These are phyloP conservation scores for Gopherus flavomarginatus DNA, from an alignment of 2,113 vertebrate species.

Conservation along the genomic window DNA sequence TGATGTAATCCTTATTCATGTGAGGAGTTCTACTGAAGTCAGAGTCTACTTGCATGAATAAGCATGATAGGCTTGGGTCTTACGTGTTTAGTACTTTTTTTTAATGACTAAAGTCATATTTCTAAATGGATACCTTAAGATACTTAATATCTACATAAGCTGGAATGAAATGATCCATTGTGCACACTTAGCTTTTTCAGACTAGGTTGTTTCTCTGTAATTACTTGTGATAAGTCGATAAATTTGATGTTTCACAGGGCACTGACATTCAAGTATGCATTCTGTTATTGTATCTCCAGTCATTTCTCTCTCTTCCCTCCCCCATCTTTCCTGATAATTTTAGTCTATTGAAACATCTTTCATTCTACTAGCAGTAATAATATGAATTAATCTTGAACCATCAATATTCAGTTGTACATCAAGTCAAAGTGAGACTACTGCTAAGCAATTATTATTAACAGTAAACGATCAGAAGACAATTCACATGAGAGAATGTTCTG, in stretches of 20 bases:
- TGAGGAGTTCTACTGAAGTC: background rate
- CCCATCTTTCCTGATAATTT: background rate
- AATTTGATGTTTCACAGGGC: constrained; percentile 29
- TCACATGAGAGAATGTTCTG: background rate
- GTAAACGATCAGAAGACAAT: background rate
- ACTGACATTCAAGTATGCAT: constrained; percentile 31
- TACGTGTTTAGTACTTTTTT: background rate
- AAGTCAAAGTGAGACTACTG: constrained; percentile 28
- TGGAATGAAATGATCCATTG: constrained; percentile 44
- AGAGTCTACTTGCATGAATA: background rate
- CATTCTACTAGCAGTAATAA: background rate
- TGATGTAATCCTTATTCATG: background rate
- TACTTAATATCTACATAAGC: constrained; percentile 26
- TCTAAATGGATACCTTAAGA: constrained; percentile 38
- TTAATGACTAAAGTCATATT: background rate
- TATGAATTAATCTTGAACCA: constrained; percentile 32
- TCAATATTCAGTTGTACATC: constrained; percentile 23
- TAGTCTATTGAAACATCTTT: constrained; percentile 25
- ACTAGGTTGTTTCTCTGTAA: constrained; percentile 35
- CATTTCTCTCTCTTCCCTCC: background rate
- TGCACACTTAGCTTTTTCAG: constrained; percentile 43
- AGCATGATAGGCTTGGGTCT: background rate
- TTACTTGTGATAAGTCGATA: constrained; percentile 38
- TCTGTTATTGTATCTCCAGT: background rate
- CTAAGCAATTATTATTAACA: background rate